phyloP scores from a whole-genome alignment of 1,140 invertebrate species.

The Subanguina moxae region DNA sequence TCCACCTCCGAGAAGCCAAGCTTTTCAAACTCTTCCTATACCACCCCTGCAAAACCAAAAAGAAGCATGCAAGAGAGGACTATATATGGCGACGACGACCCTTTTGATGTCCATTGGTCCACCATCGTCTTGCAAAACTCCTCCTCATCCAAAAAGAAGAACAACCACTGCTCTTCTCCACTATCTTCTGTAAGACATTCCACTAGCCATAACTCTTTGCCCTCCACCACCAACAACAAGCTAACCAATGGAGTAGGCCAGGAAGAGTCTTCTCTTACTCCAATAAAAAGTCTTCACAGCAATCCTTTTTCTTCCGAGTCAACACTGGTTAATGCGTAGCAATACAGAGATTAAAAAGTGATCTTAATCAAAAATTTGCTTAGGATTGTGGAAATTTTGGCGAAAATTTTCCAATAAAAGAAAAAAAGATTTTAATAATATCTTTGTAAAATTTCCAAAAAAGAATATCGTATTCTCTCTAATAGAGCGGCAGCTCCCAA shows the following conservation, averaged over 20 bases:
- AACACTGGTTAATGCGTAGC: conserved; percentile 7
- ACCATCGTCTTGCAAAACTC: conserved; percentile 33
- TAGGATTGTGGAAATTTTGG: too few relatives aligned
- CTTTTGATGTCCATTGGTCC: conserved; percentile 20
- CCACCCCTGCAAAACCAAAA: not conserved
- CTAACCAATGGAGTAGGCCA: too few relatives aligned
- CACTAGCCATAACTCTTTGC: not conserved
- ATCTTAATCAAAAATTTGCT: too few relatives aligned
- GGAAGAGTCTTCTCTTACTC: not conserved
- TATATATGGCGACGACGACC: conserved; percentile 33
- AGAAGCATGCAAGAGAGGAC: not conserved
- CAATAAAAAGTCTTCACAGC: not conserved
- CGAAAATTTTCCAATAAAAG: too few relatives aligned
- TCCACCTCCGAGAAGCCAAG: too few relatives aligned
- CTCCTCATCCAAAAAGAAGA: conserved; percentile 25
- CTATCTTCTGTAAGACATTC: not conserved
- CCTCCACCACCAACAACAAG: not conserved
- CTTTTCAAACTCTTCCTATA: too few relatives aligned
- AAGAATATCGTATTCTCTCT: too few relatives aligned
- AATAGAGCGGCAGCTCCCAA: too few relatives aligned
- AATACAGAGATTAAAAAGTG: too few relatives aligned
- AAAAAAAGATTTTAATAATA: too few relatives aligned
- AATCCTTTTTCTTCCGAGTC: conserved; percentile 12
- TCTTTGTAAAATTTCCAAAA: too few relatives aligned
- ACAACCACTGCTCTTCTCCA: not conserved